Evolutionary conservation across 1,140 invertebrate genomes (phyloP).

Genomic region (Acromyrmex heyeri): DNA sequence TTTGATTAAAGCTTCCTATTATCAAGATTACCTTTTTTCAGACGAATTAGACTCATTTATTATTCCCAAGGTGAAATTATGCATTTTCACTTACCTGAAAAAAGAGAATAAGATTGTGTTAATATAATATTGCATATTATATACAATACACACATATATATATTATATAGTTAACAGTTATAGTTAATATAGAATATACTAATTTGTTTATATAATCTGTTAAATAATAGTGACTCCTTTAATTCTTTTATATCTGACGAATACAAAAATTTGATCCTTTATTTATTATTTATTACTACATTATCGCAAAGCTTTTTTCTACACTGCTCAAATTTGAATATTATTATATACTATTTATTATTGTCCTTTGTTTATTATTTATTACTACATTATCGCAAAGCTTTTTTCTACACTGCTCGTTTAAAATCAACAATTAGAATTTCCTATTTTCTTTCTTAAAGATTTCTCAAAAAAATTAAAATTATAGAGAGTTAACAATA

Average conservation of each 20-base stretch:
- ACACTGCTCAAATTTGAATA: too few species aligned
- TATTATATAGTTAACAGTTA: too few species aligned
- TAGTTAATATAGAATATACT: background rate
- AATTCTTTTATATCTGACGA: background rate
- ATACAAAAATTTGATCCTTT: background rate
- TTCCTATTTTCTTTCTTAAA: background rate
- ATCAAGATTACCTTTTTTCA: slow-evolving; percentile 1
- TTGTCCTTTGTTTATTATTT: background rate
- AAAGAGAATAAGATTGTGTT: slow-evolving; percentile 29
- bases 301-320: background rate
- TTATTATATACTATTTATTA: too few species aligned
- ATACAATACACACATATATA: too few species aligned
- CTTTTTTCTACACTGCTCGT: background rate
- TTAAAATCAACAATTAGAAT: slow-evolving; percentile 22
- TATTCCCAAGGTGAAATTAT: background rate
- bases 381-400: background rate
- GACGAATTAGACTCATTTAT: background rate
- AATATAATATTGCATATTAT: background rate
- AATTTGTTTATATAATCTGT: background rate
- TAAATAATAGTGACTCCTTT: background rate
- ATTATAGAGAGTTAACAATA: slow-evolving; percentile 19
- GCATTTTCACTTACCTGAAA: slow-evolving; percentile 56
- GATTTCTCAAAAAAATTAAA: slow-evolving; percentile 1
- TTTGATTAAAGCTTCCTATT: background rate
- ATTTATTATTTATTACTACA: slow-evolving; percentile 2